phyloP scores from a whole-genome alignment of 2,888 invertebrate genomes.

The Cremastobaeus sp. region DNA sequence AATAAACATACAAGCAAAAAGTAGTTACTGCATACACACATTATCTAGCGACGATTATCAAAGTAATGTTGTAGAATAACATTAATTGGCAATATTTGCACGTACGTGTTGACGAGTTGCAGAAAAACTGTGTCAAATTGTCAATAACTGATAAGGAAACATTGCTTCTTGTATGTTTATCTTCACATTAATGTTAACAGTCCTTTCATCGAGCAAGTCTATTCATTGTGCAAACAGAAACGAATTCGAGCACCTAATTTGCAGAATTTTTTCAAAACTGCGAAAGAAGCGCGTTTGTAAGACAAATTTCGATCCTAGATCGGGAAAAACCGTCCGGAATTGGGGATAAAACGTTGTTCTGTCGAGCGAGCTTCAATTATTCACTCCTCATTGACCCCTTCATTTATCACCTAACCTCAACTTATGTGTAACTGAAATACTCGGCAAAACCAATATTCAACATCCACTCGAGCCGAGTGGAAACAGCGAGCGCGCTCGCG shows the following conservation, averaged over 20 bases:
- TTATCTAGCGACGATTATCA: constrained; percentile 23
- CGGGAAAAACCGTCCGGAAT: no score
- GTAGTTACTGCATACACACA: no score
- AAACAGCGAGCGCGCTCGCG: constrained; percentile 23
- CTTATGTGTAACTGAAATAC: constrained; percentile 11
- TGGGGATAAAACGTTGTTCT: no score
- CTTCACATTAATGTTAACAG: constrained; percentile 31
- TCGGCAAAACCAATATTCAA: constrained; percentile 25
- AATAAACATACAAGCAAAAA: no score
- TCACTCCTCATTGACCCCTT: no score
- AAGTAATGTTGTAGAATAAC: constrained; percentile 5
- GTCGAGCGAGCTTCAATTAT: no score
- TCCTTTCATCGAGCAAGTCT: constrained; percentile 18
- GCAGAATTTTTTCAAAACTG: no score
- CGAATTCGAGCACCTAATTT: no score
- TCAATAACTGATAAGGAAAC: constrained; percentile 50
- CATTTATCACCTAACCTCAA: constrained; percentile 27
- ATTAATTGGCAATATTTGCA: constrained; percentile 16
- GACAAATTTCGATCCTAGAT: no score
- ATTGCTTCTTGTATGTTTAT: constrained; percentile 40
- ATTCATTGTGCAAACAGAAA: constrained; percentile 8
- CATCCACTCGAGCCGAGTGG: constrained; percentile 17
- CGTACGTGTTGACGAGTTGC: background rate
- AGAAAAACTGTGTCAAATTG: constrained; percentile 46
- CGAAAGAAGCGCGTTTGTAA: no score